These are phyloP conservation scores for Coregonus sp. DNA, from an alignment of 2,797 vertebrate species.

Conservation along the genomic window DNA sequence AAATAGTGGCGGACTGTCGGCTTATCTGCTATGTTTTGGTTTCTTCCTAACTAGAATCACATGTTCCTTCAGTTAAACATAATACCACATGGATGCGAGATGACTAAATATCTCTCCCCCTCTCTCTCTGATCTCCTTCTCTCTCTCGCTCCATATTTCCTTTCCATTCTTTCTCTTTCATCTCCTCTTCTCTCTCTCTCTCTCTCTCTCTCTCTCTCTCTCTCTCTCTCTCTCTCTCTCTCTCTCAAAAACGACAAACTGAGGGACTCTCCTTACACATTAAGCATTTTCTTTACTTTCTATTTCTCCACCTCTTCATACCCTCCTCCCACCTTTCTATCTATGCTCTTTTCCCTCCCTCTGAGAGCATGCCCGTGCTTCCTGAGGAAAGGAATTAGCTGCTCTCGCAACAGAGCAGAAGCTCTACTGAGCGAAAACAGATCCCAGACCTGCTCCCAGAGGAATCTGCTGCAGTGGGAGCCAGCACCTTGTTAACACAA, in stretches of 20 bases:
- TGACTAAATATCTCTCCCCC: constrained; percentile 10
- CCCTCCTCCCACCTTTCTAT: not conserved
- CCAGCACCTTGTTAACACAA: constrained; percentile 36
- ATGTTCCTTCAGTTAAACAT: constrained; percentile 40
- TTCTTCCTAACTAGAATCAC: constrained; percentile 38
- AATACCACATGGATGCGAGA: constrained; percentile 28
- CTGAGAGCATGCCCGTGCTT: constrained; percentile 35
- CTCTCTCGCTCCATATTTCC: not conserved
- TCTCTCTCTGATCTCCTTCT: not conserved
- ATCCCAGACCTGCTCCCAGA: constrained; percentile 33
- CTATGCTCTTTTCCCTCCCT: constrained; percentile 33
- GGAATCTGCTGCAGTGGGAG: constrained; percentile 25
- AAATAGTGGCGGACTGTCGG: not conserved
- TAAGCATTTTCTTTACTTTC: not conserved
- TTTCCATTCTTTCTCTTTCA: not conserved
- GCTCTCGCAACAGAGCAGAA: constrained; percentile 25
- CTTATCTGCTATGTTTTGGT: constrained; percentile 25
- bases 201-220: no score
- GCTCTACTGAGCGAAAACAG: constrained; percentile 37
- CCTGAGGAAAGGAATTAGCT: constrained; percentile 31
- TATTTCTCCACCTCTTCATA: constrained; percentile 32
- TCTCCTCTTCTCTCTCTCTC: no score
- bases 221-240: not conserved
- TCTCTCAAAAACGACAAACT: not conserved
- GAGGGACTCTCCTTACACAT: constrained; percentile 4